A percentile compares a stretch with the other conserved stretches of the same genome.
Conservation (phyloP, 2,888 invertebrate genomes). For the Pachymerium ferrugineum region DNA sequence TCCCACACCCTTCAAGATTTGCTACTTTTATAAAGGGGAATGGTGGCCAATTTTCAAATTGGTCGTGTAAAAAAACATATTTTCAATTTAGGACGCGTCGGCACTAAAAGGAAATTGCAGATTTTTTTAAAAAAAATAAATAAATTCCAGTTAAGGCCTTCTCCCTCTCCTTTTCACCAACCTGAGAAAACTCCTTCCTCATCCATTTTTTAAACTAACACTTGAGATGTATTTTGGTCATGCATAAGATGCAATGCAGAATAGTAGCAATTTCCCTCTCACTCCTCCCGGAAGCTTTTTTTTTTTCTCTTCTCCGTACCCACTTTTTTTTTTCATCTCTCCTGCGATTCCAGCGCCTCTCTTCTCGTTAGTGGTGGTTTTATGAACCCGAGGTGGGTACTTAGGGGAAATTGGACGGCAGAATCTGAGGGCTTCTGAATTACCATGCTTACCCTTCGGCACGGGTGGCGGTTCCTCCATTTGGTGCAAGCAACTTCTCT, state of each 20-base stretch:
- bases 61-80: too few species aligned
- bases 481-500: background rate
- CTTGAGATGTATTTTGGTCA: background rate
- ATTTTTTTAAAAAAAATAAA: background rate
- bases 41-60: background rate
- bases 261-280: background rate
- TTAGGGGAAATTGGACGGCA: constrained; percentile 29
- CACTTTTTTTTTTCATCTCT: background rate
- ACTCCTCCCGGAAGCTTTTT: too few species aligned
- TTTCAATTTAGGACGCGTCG: too few species aligned
- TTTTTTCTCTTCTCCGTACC: background rate
- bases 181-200: too few species aligned
- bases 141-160: too few species aligned
- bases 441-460: constrained; percentile 12
- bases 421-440: constrained; percentile 28
- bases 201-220: too few species aligned
- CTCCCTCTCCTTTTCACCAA: too few species aligned
- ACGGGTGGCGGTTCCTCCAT: constrained; percentile 4
- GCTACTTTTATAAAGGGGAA: too few species aligned
- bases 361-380: constrained; percentile 25
- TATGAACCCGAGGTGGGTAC: constrained; percentile 31
- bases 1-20: background rate
- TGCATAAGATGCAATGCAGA: background rate
- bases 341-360: background rate
- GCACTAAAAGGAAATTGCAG: too few species aligned